phyloP scores from a whole-genome alignment of 2,888 invertebrate species.

The Nemoura dubitans region DNA sequence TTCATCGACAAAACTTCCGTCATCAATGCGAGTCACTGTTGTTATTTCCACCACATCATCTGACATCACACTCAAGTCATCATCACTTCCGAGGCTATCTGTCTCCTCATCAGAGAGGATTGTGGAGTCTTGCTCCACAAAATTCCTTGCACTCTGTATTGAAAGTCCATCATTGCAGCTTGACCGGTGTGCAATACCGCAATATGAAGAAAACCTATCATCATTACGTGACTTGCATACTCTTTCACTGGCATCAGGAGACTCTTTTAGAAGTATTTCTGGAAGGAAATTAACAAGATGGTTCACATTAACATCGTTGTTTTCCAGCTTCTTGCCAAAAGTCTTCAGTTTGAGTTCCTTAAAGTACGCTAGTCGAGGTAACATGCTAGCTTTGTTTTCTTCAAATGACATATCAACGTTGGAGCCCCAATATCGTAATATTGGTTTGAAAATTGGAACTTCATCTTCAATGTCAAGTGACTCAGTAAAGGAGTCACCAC shows the following conservation, averaged over 20 bases:
- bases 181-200: too few species aligned
- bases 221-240: too few species aligned
- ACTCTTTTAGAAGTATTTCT: neutral
- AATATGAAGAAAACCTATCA: too few species aligned
- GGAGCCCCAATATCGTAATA: conserved; percentile 30
- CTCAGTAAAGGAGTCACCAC: neutral
- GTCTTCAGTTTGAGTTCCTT: neutral
- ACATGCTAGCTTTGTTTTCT: conserved; percentile 26
- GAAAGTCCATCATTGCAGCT: neutral
- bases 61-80: neutral
- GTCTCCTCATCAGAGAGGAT: neutral
- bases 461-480: neutral
- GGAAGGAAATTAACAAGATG: neutral
- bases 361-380: neutral
- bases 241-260: too few species aligned
- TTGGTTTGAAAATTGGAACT: neutral
- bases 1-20: neutral
- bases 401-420: conserved; percentile 28
- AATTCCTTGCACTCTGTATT: neutral
- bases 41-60: neutral
- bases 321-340: neutral
- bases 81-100: neutral
- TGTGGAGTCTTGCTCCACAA: neutral
- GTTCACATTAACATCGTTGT: neutral
- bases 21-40: neutral